Evolutionary conservation across 2,888 invertebrate genomes (phyloP).

Genomic region (Plebejus argus): DNA sequence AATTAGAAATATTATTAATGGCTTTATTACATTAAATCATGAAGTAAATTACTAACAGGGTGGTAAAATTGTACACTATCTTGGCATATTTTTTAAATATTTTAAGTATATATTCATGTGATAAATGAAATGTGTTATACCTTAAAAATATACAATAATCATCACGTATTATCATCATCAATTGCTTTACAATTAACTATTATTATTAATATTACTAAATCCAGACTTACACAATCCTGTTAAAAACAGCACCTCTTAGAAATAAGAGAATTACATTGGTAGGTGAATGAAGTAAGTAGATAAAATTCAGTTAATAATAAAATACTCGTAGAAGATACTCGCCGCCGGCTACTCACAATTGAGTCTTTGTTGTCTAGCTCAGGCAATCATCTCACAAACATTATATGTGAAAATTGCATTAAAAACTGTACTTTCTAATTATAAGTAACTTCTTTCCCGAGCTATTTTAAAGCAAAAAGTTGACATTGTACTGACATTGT

Average conservation of each 20-base stretch:
- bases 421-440: neutral
- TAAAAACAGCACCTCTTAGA: neutral
- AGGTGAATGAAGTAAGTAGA: constrained; percentile 10
- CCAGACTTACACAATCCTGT: neutral
- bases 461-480: neutral
- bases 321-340: constrained; percentile 2
- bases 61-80: too few species aligned
- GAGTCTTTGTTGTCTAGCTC: constrained; percentile 31
- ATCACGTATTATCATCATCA: too few species aligned
- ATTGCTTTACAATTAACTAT: too few species aligned
- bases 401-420: neutral
- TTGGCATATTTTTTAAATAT: too few species aligned
- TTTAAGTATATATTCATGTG: too few species aligned
- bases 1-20: too few species aligned
- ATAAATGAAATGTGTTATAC: too few species aligned
- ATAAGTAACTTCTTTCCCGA: neutral
- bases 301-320: constrained; percentile 20
- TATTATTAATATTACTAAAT: too few species aligned
- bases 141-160: too few species aligned
- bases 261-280: neutral
- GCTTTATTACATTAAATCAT: neutral
- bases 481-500: too few species aligned
- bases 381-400: constrained; percentile 18
- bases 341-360: constrained; percentile 11
- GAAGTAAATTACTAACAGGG: neutral